phyloP scores from a whole-genome alignment of 2,888 invertebrate genomes.

The Rhingia campestris region DNA sequence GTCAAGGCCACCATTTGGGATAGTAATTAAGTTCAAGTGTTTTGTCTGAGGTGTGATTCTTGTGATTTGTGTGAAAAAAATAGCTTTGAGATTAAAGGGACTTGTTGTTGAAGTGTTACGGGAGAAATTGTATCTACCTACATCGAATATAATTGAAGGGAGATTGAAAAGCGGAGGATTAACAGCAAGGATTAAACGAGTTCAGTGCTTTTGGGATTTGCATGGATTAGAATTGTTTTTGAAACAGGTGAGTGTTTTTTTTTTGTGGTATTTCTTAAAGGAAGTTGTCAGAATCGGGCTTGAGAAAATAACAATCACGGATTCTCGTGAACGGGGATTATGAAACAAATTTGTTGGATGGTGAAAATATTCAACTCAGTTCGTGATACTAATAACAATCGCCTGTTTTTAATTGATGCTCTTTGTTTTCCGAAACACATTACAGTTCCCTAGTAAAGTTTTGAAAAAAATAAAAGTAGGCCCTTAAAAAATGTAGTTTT shows the following conservation, averaged over 20 bases:
- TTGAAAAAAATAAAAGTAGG: no score
- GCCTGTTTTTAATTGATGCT: no score
- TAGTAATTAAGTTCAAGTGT: constrained; percentile 23
- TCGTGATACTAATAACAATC: no score
- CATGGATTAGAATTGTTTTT: constrained; percentile 27
- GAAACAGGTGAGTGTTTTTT: constrained; percentile 13
- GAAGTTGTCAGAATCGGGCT: no score
- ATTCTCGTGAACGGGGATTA: no score
- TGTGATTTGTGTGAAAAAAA: constrained; percentile 1
- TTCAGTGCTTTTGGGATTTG: not conserved
- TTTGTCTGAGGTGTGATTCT: constrained; percentile 10
- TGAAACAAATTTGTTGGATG: no score
- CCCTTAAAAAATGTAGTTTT: no score
- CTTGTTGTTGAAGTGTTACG: not conserved
- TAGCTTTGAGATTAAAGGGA: not conserved
- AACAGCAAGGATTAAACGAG: not conserved
- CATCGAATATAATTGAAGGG: not conserved
- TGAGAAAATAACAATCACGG: no score
- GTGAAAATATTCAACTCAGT: no score
- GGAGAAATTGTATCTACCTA: not conserved
- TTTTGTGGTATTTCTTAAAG: no score
- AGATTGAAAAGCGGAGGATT: not conserved
- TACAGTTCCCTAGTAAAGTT: no score
- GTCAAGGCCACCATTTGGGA: constrained; percentile 58
- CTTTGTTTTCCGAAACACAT: no score